A percentile compares a stretch with the other conserved stretches of the same genome.
Evolutionary conservation across 2,797 vertebrate genomes (phyloP).

Genomic region (Karalla daura): DNA sequence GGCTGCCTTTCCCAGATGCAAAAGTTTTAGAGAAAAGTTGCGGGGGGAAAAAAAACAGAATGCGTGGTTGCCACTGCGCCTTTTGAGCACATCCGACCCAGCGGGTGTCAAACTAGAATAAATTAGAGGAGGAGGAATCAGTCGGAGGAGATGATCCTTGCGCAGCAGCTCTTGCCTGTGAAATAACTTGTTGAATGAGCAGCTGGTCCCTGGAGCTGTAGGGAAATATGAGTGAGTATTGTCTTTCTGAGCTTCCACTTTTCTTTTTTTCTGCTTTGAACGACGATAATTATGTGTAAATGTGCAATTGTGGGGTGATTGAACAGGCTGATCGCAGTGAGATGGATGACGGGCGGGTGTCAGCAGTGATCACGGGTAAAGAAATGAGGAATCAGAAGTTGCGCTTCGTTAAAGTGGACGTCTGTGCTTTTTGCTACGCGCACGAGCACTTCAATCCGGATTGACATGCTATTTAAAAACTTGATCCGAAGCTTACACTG

Average conservation of each 20-base stretch:
- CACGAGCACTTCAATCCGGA: too few species aligned
- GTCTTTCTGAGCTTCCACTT: slow-evolving; percentile 11
- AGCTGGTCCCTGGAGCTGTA: slow-evolving; percentile 37
- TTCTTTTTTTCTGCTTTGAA: slow-evolving; percentile 7
- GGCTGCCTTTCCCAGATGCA: background rate
- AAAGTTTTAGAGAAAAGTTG: slow-evolving; percentile 69
- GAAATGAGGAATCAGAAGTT: background rate
- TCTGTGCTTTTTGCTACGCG: too few species aligned
- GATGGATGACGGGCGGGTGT: slow-evolving; percentile 30
- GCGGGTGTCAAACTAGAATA: slow-evolving; percentile 7
- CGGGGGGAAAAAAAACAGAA: background rate
- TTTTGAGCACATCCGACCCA: slow-evolving; percentile 22
- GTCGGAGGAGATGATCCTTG: slow-evolving; percentile 1
- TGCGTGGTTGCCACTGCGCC: slow-evolving; percentile 15
- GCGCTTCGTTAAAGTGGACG: too few species aligned
- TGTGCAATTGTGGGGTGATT: too few species aligned
- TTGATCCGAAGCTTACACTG: too few species aligned
- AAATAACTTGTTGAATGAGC: slow-evolving; percentile 71
- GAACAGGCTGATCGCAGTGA: slow-evolving; percentile 13
- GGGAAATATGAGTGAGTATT: slow-evolving; percentile 70
- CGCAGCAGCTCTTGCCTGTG: slow-evolving; percentile 17
- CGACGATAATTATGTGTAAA: slow-evolving; percentile 27
- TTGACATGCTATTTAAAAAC: too few species aligned
- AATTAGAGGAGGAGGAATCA: slow-evolving; percentile 14
- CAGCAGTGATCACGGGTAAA: slow-evolving; percentile 18